Conservation (phyloP, 92 coral and sea anemone genomes). For the Phymanthus crucifer region DNA sequence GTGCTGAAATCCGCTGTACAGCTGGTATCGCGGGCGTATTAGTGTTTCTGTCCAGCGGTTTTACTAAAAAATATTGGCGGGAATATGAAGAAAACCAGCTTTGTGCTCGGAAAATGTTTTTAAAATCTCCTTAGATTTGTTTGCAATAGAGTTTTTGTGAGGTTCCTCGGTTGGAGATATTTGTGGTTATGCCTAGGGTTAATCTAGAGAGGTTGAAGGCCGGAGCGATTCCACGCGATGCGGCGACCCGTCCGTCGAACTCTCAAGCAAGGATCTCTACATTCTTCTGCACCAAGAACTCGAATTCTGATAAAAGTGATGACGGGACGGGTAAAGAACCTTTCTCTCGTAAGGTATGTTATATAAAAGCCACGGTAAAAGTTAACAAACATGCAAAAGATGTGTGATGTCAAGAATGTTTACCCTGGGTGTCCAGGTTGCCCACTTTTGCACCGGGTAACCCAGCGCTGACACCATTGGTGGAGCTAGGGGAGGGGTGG, state of each 20-base stretch:
- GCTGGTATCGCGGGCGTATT: slow-evolving; percentile 10
- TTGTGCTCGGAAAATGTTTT: background rate
- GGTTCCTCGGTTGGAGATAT: too few relatives aligned
- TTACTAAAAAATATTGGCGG: slow-evolving; percentile 7
- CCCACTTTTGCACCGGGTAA: background rate
- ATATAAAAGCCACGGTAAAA: background rate
- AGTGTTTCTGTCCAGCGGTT: slow-evolving; percentile 13
- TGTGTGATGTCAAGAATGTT: background rate
- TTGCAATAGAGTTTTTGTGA: background rate
- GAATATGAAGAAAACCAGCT: background rate
- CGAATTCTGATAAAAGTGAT: background rate
- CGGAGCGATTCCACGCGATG: background rate
- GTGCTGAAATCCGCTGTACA: slow-evolving; percentile 19
- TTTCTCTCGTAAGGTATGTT: background rate
- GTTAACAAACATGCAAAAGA: background rate
- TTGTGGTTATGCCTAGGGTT: slow-evolving; percentile 13
- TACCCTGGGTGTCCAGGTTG: background rate
- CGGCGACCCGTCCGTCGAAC: slow-evolving; percentile 2
- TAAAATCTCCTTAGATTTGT: background rate
- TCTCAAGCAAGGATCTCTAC: slow-evolving; percentile 39
- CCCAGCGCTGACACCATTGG: too few relatives aligned
- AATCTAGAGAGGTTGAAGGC: slow-evolving; percentile 21
- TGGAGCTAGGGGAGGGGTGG: too few relatives aligned
- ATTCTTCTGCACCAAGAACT: slow-evolving; percentile 13
- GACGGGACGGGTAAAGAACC: background rate